Conservation (phyloP, 2,888 invertebrate species). For the Erebia palarica region DNA sequence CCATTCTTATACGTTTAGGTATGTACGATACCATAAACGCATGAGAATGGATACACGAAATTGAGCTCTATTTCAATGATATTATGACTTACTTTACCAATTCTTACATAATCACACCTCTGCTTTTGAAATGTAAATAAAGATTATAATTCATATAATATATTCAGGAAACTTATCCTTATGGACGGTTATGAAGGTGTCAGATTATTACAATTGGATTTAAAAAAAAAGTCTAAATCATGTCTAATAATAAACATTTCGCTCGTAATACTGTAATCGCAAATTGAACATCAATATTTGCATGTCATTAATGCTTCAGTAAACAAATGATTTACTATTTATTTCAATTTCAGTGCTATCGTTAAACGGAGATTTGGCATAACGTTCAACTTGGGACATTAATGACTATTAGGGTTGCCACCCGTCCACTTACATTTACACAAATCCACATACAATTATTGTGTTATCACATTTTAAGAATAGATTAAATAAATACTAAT, state of each 20-base stretch:
- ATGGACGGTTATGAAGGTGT: background rate
- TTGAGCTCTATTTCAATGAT: no score
- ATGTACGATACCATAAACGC: no score
- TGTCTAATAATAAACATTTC: constrained; percentile 9
- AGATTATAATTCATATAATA: background rate
- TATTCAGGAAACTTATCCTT: background rate
- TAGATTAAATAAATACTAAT: no score
- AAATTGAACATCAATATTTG: constrained; percentile 27
- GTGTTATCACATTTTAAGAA: no score
- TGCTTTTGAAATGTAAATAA: no score
- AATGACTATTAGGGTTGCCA: constrained; percentile 14
- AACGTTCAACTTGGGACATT: background rate
- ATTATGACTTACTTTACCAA: no score
- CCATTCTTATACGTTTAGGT: no score
- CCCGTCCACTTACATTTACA: background rate
- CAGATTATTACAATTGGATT: background rate
- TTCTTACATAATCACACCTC: no score
- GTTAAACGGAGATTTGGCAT: constrained; percentile 19
- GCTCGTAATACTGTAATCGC: constrained; percentile 1
- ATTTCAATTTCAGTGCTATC: constrained; percentile 10
- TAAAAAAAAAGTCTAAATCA: background rate
- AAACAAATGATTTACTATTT: constrained; percentile 22
- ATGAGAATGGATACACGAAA: no score
- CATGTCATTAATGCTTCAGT: constrained; percentile 32
- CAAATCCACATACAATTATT: background rate